Conservation (phyloP, 2,888 invertebrate species). For the Frankliniella intonsa region DNA sequence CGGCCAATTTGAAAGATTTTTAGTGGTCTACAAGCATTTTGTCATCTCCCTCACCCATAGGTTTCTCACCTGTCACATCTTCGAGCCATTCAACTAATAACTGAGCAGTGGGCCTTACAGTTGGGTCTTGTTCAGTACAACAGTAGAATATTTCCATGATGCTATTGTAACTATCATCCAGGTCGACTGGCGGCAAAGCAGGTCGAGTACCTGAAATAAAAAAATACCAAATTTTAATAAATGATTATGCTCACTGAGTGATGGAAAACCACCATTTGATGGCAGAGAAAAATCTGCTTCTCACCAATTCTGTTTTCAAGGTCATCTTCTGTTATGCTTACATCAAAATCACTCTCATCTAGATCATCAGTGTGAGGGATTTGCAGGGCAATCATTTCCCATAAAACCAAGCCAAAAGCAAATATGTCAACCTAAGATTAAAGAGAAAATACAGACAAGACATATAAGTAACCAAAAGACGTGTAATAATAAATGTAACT, state of each 20-base stretch:
- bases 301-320: constrained; percentile 41
- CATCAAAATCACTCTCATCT: constrained; percentile 36
- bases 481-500: too few species aligned
- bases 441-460: constrained; percentile 45
- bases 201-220: constrained; percentile 62
- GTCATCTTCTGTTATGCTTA: constrained; percentile 38
- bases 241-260: background rate
- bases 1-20: background rate
- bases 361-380: constrained; percentile 58
- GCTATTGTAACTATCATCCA: constrained; percentile 56
- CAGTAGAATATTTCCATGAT: constrained; percentile 65
- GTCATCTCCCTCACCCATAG: background rate
- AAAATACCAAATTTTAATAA: constrained; percentile 35
- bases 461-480: background rate
- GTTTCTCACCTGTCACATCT: background rate
- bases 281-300: constrained; percentile 28
- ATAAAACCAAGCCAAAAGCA: constrained; percentile 70
- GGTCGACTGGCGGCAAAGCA: constrained; percentile 58
- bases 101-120: constrained; percentile 57
- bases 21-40: background rate
- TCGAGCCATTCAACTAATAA: constrained; percentile 50
- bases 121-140: constrained; percentile 61
- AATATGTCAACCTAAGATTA: constrained; percentile 75
- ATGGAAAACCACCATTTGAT: background rate
- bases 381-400: constrained; percentile 73